Base-by-base conservation (phyloP, 1,140 invertebrate species). In the Dreissena polymorpha region DNA sequence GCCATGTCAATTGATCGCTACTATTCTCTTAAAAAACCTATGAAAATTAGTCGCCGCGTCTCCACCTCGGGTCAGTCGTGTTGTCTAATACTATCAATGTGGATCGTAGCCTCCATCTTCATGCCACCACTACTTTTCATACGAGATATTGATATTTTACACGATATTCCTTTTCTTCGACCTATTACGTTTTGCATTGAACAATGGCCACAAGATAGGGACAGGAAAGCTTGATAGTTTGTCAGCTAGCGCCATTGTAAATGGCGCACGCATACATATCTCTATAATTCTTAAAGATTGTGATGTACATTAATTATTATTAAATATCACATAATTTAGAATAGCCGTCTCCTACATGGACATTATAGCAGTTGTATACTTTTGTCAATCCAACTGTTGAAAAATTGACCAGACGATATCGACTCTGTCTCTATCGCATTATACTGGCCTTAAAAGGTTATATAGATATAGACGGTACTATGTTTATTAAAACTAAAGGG, bases 1-100 rank as follows among this genome's bases (percentile, higher is more conserved):
- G 96, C 95, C 0, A 96, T 97, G 96, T 96, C 96, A 57, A 94
- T 97, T 21, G 96, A 96, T 90, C 94, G 96, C 25, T 96, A 96
- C 88, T 89, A 96, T 68, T 96, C 96, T 10, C 96, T 96, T 84
- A 95, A 95, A 73, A 95, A 95, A 90, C 95, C 96, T 0, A 39
- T 39, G 39, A 39, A 39, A 39, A 95, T 96, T 57, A 94, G 71
- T 50, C 76, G 80, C 0, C 76, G 86, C 10, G 76, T 83, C 94
- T n/a, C 94, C 94, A 87, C 94, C 94, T 78, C 94, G 94, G 91
- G 86, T 16, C 95, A 95, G 5, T 95, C 95, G 0, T 93, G 95
- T 25, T 89, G 39, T 86, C 83, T 94, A 0, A 95, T 96, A 23
- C 87, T 93, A 0, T 88, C 93, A 0, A 91, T 96, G 27, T 97